Conservation (phyloP, 2,113 vertebrate species). For the Oncorhynchus mykiss region DNA sequence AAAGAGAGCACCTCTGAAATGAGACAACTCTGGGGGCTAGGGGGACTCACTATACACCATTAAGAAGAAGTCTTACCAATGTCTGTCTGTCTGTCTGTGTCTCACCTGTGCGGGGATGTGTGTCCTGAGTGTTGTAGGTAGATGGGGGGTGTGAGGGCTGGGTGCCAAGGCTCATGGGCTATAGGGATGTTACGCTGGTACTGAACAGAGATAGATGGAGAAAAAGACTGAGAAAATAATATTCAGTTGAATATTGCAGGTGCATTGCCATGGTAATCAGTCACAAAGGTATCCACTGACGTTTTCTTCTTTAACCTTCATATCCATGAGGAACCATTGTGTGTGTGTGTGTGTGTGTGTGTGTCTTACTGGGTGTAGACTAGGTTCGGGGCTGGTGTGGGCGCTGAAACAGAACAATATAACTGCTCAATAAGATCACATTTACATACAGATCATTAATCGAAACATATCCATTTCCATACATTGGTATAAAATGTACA, state of each 20-base stretch:
- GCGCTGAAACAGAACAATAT: constrained; percentile 71
- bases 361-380: constrained; percentile 81
- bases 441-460: background rate
- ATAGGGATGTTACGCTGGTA: constrained; percentile 88
- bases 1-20: background rate
- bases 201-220: constrained; percentile 36
- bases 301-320: too few species aligned
- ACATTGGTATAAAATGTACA: background rate
- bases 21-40: too few species aligned
- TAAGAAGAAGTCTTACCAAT: too few species aligned
- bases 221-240: background rate
- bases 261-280: background rate
- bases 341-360: constrained; percentile 9
- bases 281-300: too few species aligned
- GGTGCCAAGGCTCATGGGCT: constrained; percentile 86
- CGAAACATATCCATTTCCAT: too few species aligned
- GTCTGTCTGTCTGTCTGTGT: background rate
- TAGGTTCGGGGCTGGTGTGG: constrained; percentile 83
- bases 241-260: background rate
- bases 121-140: constrained; percentile 70
- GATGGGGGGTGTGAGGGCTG: constrained; percentile 60
- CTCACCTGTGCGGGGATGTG: constrained; percentile 72
- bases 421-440: constrained; percentile 19
- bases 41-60: too few species aligned
- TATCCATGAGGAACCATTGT: too few species aligned